phyloP scores from a whole-genome alignment of 2,888 invertebrate genomes.

The Melinaea marsaeus region DNA sequence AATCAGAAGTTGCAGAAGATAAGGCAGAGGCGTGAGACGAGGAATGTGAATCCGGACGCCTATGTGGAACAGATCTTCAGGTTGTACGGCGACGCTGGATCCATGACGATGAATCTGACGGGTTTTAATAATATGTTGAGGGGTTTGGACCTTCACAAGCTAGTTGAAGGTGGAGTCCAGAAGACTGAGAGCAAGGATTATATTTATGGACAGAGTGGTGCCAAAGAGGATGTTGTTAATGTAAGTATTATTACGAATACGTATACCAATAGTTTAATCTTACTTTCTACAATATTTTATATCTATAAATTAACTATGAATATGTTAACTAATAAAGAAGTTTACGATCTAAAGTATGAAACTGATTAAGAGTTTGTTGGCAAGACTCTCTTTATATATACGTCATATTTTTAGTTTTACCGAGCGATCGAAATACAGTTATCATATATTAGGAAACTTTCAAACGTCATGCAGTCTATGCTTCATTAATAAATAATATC shows the following conservation, averaged over 20 bases:
- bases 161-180: constrained; percentile 64
- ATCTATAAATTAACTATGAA: too few relatives aligned
- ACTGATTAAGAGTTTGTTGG: too few relatives aligned
- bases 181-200: constrained; percentile 47
- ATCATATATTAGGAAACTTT: too few relatives aligned
- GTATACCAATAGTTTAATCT: background rate
- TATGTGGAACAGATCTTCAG: constrained; percentile 83
- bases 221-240: constrained; percentile 59
- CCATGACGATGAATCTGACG: constrained; percentile 79
- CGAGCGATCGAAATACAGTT: too few relatives aligned
- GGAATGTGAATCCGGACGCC: constrained; percentile 69
- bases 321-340: too few relatives aligned
- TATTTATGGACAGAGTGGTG: constrained; percentile 44
- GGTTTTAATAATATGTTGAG: constrained; percentile 84
- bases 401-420: too few relatives aligned
- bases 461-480: too few relatives aligned
- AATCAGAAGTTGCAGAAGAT: constrained; percentile 52
- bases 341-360: too few relatives aligned
- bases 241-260: constrained; percentile 50
- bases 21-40: constrained; percentile 47
- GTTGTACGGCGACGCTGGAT: constrained; percentile 80
- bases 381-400: too few relatives aligned
- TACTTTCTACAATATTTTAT: too few relatives aligned
- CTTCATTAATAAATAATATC: too few relatives aligned
- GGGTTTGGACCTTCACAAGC: constrained; percentile 75